These are phyloP conservation scores for Eupeodes corollae DNA, from an alignment of 1,140 invertebrate genomes.

Conservation along the genomic window DNA sequence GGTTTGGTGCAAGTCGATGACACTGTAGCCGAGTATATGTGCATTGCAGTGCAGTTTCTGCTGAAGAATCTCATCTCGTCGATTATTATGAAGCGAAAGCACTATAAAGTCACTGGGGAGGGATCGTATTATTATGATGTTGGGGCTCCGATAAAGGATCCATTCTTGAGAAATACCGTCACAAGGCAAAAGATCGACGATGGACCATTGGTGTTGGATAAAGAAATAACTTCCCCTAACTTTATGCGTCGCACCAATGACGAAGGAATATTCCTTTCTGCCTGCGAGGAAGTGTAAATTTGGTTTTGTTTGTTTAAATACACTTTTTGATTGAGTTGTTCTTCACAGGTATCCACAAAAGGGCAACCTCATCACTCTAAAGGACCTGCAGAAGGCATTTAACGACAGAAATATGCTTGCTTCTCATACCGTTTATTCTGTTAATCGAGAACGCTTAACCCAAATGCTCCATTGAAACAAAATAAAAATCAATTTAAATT, in stretches of 20 bases:
- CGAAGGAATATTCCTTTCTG: slow-evolving; percentile 28
- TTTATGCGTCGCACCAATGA: slow-evolving; percentile 41
- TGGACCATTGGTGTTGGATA: slow-evolving; percentile 41
- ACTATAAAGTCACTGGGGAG: slow-evolving; percentile 53
- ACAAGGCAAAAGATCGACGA: slow-evolving; percentile 36
- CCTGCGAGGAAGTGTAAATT: slow-evolving; percentile 32
- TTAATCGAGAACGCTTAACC: slow-evolving; percentile 48
- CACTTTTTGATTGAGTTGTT: background rate
- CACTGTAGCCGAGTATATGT: slow-evolving; percentile 59
- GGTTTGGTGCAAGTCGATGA: slow-evolving; percentile 69
- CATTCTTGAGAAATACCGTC: slow-evolving; percentile 28
- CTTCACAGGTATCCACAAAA: slow-evolving; percentile 29
- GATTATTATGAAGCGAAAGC: slow-evolving; percentile 57
- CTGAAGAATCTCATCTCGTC: slow-evolving; percentile 66
- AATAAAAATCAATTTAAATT: background rate
- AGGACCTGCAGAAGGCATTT: slow-evolving; percentile 44
- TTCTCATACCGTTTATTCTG: slow-evolving; percentile 45
- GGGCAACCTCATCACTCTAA: slow-evolving; percentile 38
- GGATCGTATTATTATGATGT: slow-evolving; percentile 58
- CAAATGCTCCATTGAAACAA: slow-evolving; percentile 40
- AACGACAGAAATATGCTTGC: slow-evolving; percentile 44
- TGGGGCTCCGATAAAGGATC: slow-evolving; percentile 42
- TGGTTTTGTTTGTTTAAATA: background rate
- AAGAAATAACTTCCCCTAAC: slow-evolving; percentile 38
- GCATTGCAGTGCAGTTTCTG: slow-evolving; percentile 60